A percentile compares a stretch with the other conserved stretches of the same genome.
Conservation (phyloP, 2,113 vertebrate genomes). For the Mystacornis crossleyi region DNA sequence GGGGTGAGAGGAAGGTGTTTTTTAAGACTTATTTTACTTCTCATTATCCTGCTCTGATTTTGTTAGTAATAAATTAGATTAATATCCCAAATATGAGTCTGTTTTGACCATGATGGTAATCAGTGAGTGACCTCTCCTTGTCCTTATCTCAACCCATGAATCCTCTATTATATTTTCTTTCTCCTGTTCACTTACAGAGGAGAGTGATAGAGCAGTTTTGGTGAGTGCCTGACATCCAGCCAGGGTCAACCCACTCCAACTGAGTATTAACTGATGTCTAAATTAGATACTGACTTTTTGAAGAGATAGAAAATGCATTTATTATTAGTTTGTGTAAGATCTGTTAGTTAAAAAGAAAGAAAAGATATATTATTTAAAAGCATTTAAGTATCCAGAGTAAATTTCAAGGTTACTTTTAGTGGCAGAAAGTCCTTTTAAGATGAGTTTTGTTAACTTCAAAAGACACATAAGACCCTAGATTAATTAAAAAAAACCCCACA, state of each 20-base stretch:
- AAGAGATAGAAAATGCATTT: neutral
- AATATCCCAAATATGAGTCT: neutral
- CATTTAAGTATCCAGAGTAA: neutral
- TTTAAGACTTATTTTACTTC: neutral
- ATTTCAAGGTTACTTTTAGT: neutral
- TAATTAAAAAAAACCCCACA: rapidly evolving
- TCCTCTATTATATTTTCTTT: neutral
- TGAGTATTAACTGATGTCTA: neutral
- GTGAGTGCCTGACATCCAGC: neutral
- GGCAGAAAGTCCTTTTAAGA: neutral
- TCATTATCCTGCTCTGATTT: neutral
- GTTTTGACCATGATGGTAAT: neutral
- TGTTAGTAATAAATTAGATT: neutral
- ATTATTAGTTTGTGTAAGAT: neutral
- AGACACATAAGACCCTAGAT: neutral
- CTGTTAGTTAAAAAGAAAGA: neutral
- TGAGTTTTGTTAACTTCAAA: neutral
- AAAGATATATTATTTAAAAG: neutral
- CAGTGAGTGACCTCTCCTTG: neutral
- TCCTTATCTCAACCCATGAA: rapidly evolving
- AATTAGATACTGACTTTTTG: neutral
- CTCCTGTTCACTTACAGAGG: rapidly evolving
- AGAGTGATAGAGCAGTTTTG: neutral
- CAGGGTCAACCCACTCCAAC: neutral
- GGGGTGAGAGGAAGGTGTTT: rapidly evolving